A percentile compares a stretch with the other conserved stretches of the same genome.
Conservation (phyloP, 2,113 vertebrate genomes). For the Sialia sialis region DNA sequence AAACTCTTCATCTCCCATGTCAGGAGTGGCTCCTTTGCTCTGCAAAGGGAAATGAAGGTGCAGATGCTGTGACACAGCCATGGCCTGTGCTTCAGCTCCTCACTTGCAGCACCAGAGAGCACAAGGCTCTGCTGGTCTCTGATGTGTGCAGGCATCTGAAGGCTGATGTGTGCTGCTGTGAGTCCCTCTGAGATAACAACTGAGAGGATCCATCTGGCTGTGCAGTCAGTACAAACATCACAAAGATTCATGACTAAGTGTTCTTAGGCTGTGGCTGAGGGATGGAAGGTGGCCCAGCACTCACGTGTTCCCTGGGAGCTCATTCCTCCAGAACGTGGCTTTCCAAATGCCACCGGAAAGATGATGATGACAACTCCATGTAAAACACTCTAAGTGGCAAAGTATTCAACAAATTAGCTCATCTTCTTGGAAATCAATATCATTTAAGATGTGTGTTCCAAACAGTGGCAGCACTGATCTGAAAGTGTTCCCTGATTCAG, state of each 20-base stretch:
- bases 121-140: not conserved
- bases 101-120: not conserved
- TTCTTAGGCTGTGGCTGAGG: not conserved
- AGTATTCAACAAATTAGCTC: slow-evolving; percentile 30
- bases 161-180: not conserved
- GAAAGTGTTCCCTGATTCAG: slow-evolving; percentile 48
- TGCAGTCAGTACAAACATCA: fast-evolving
- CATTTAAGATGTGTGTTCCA: slow-evolving; percentile 6
- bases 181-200: not conserved
- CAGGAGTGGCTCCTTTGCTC: not conserved
- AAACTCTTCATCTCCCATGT: not conserved
- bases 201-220: not conserved
- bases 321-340: not conserved
- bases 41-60: not conserved
- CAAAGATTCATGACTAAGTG: not conserved
- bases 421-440: slow-evolving; percentile 43
- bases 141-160: not conserved
- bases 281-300: not conserved
- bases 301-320: not conserved
- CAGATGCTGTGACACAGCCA: not conserved
- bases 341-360: not conserved
- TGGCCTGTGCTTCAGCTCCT: not conserved
- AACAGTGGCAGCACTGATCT: slow-evolving; percentile 23
- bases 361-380: not conserved
- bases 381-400: not conserved